A percentile compares a stretch with the other conserved stretches of the same genome.
Evolutionary conservation across 1,140 invertebrate species (phyloP).

Genomic region (Nebria ingens): DNA sequence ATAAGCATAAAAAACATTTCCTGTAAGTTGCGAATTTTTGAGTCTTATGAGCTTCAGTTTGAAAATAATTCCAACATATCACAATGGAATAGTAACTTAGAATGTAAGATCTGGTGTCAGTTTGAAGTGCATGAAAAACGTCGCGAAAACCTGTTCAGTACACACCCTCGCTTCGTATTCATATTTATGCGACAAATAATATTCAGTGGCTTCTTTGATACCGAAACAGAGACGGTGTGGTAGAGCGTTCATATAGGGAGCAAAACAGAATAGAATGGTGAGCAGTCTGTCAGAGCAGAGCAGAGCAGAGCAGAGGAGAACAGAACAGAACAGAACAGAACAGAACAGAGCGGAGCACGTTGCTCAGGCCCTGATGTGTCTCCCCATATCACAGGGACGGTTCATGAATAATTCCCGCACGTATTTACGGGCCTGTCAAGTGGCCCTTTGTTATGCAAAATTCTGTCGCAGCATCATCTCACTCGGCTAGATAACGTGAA

Average conservation of each 20-base stretch:
- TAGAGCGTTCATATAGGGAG: constrained; percentile 20
- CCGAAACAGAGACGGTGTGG: constrained; percentile 32
- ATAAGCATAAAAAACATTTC: too few species aligned
- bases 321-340: too few species aligned
- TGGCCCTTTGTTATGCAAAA: constrained; percentile 37
- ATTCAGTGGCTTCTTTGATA: constrained; percentile 29
- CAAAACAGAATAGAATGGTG: too few species aligned
- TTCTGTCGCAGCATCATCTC: constrained; percentile 35
- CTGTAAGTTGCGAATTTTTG: too few species aligned
- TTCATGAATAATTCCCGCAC: constrained; percentile 38
- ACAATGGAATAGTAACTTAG: too few species aligned
- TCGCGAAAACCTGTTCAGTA: too few species aligned
- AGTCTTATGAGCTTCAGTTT: too few species aligned
- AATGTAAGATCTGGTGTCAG: too few species aligned
- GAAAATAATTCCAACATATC: too few species aligned
- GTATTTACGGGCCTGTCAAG: constrained; percentile 36
- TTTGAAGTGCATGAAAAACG: too few species aligned
- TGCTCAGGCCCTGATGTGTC: neutral
- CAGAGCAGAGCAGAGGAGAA: too few species aligned
- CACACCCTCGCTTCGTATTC: constrained; percentile 18
- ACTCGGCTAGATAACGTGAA: constrained; percentile 1
- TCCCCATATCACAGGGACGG: constrained; percentile 29
- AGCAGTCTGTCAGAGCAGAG: neutral
- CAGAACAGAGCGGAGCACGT: neutral
- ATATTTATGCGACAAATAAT: constrained; percentile 28